A percentile compares a stretch with the other conserved stretches of the same genome.
Conservation (phyloP, 2,888 invertebrate genomes). For the Drosophila seclusa region DNA sequence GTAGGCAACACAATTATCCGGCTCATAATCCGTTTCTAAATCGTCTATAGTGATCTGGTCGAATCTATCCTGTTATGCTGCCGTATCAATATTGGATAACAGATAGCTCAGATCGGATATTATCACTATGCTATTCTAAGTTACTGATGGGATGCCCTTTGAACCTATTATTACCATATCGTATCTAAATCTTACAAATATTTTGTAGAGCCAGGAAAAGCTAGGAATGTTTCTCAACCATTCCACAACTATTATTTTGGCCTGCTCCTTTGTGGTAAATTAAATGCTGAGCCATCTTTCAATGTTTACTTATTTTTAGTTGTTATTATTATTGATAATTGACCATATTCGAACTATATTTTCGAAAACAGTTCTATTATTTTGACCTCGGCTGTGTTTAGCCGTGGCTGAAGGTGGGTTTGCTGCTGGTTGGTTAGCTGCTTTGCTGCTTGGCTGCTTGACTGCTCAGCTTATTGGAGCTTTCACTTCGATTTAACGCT, state of each 20-base stretch:
- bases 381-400: not conserved
- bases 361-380: not conserved
- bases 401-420: not conserved
- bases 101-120: not conserved
- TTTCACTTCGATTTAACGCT: conserved; percentile 76
- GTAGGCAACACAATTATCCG: too few species aligned
- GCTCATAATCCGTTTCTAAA: not conserved
- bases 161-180: too few species aligned
- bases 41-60: not conserved
- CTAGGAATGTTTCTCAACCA: not conserved
- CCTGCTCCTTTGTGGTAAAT: not conserved
- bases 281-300: not conserved
- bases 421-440: not conserved
- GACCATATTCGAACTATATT: not conserved
- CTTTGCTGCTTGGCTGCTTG: conserved; percentile 8
- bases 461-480: conserved; percentile 53
- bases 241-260: not conserved
- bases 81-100: too few species aligned
- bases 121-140: not conserved
- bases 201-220: not conserved
- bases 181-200: not conserved
- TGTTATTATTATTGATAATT: not conserved
- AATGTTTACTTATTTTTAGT: not conserved
- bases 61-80: not conserved
- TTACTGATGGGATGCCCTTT: not conserved